Conservation (phyloP, 2,888 invertebrate species). For the Lasioglossum calceatum region DNA sequence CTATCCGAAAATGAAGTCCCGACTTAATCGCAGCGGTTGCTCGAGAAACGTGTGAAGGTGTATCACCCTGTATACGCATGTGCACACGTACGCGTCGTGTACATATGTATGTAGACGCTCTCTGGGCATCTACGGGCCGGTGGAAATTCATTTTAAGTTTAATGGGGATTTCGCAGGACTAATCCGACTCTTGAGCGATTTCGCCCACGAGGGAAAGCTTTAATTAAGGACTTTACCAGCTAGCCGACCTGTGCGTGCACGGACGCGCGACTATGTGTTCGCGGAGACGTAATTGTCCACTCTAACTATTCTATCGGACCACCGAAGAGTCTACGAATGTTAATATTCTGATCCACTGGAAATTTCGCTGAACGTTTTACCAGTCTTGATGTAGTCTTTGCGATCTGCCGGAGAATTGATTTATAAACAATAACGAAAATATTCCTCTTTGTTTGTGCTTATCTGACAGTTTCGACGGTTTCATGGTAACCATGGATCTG, state of each 20-base stretch:
- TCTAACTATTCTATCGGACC: constrained; percentile 37
- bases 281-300: constrained; percentile 51
- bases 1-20: not conserved
- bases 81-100: constrained; percentile 14
- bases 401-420: no score
- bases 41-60: not conserved
- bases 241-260: constrained; percentile 31
- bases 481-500: no score
- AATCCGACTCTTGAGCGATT: constrained; percentile 72
- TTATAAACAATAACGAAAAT: not conserved
- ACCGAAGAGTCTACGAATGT: not conserved
- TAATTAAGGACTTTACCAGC: constrained; percentile 68
- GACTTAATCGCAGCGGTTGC: not conserved
- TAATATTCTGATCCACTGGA: not conserved
- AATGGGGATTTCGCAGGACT: constrained; percentile 67
- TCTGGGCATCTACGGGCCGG: constrained; percentile 35
- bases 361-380: not conserved
- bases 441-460: not conserved
- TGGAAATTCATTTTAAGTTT: constrained; percentile 74
- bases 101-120: constrained; percentile 25
- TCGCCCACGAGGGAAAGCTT: constrained; percentile 62
- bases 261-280: not conserved
- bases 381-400: not conserved
- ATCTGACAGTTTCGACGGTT: no score
- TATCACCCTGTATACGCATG: not conserved